These are phyloP conservation scores for Hydrochoerus hydrochaeris DNA, from an alignment of 2,113 vertebrate genomes.

Conservation along the genomic window DNA sequence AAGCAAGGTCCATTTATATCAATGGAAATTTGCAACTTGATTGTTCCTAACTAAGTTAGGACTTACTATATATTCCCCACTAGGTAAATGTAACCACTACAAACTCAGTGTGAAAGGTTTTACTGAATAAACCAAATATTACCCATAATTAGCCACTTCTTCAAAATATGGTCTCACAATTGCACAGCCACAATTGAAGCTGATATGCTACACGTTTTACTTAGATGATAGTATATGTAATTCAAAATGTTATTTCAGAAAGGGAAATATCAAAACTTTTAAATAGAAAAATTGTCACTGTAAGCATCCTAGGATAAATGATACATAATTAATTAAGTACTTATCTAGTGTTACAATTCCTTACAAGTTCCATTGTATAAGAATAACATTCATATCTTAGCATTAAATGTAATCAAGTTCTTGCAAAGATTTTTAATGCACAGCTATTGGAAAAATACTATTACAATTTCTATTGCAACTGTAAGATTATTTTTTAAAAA, in stretches of 20 bases:
- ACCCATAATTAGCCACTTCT: background rate
- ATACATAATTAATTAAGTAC: background rate
- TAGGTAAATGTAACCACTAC: background rate
- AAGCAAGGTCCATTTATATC: background rate
- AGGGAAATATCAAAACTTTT: background rate
- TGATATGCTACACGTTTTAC: background rate
- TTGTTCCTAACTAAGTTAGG: background rate
- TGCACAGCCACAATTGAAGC: background rate
- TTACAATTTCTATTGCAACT: background rate
- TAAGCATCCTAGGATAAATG: background rate
- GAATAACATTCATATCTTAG: background rate
- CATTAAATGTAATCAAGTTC: background rate
- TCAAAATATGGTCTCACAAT: background rate
- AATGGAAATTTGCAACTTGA: background rate
- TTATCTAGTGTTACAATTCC: background rate
- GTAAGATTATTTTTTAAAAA: background rate
- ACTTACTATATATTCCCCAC: background rate
- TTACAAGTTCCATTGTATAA: background rate
- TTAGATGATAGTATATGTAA: background rate
- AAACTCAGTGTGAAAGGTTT: background rate
- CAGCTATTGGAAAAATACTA: background rate
- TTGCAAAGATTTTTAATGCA: background rate
- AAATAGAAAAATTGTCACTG: background rate
- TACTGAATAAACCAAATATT: background rate
- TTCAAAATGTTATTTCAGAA: background rate